Conservation (phyloP, 2,888 invertebrate genomes). For the Stenichneumon culpator region DNA sequence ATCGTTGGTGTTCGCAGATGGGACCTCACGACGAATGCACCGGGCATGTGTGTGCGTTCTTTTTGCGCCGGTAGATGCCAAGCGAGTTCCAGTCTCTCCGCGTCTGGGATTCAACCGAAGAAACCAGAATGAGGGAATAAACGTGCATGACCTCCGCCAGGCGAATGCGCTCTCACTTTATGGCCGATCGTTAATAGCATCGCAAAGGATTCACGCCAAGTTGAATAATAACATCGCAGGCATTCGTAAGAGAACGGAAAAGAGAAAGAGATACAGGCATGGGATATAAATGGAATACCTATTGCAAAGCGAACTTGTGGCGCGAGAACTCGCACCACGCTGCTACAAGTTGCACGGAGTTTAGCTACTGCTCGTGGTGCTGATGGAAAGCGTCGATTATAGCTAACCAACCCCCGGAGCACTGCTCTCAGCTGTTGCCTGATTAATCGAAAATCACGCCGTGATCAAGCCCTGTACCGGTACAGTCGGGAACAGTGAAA, state of each 20-base stretch:
- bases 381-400: constrained; percentile 67
- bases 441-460: constrained; percentile 68
- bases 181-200: constrained; percentile 75
- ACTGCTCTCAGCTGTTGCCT: constrained; percentile 38
- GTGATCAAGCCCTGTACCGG: constrained; percentile 33
- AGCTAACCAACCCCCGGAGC: constrained; percentile 52
- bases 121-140: constrained; percentile 59
- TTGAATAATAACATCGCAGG: constrained; percentile 62
- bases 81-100: constrained; percentile 15
- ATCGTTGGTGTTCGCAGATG: constrained; percentile 4
- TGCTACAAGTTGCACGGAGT: background rate
- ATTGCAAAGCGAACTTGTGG: background rate
- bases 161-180: constrained; percentile 66
- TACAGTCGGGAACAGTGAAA: constrained; percentile 21
- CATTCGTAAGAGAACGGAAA: constrained; percentile 35
- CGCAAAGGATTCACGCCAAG: constrained; percentile 65
- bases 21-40: constrained; percentile 41
- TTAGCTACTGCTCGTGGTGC: constrained; percentile 35
- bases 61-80: constrained; percentile 26
- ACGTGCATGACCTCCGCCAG: constrained; percentile 48
- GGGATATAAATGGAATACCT: constrained; percentile 41
- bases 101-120: constrained; percentile 30
- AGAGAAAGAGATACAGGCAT: constrained; percentile 43
- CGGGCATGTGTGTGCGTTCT: constrained; percentile 19
- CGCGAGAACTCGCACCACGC: constrained; percentile 17